Evolutionary conservation across 1,140 invertebrate genomes (phyloP).

Genomic region (Drosophila elegans): DNA sequence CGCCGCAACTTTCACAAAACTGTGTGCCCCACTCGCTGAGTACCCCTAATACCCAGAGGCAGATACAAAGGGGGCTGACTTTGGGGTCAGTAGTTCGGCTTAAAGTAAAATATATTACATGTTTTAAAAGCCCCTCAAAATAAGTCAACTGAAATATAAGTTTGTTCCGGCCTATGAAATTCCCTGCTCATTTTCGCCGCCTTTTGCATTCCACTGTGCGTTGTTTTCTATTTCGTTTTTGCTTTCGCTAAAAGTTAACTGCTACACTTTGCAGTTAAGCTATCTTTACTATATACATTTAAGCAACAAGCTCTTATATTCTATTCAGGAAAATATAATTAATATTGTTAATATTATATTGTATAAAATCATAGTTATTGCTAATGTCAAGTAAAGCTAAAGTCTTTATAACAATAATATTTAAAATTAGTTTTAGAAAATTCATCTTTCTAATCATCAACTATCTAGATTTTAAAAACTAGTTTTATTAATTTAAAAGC

Average conservation of each 20-base stretch:
- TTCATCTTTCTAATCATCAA: too few species aligned
- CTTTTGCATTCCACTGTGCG: conserved; percentile 21
- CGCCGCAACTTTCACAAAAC: conserved; percentile 61
- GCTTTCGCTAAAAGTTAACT: conserved; percentile 18
- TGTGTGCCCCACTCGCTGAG: conserved; percentile 5
- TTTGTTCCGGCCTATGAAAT: not conserved
- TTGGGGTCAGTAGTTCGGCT: not conserved
- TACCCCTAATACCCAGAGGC: conserved; percentile 2
- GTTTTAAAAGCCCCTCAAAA: not conserved
- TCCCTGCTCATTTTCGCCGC: not conserved
- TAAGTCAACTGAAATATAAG: too few species aligned
- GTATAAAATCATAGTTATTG: too few species aligned
- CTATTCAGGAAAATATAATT: too few species aligned
- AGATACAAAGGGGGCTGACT: not conserved
- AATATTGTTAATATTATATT: too few species aligned
- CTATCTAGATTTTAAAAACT: too few species aligned
- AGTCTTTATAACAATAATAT: too few species aligned
- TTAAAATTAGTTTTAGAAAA: too few species aligned
- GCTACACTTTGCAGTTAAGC: conserved; percentile 6
- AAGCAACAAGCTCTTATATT: too few species aligned
- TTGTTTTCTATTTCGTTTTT: conserved; percentile 33
- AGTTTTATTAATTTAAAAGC: too few species aligned
- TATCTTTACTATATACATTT: not conserved
- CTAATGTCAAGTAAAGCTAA: too few species aligned
- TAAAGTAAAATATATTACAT: not conserved